Evolutionary conservation across 2,888 invertebrate genomes (phyloP), one percentile per base, ranked within the genome.

Genomic region (Cheiracanthium punctorium): DNA sequence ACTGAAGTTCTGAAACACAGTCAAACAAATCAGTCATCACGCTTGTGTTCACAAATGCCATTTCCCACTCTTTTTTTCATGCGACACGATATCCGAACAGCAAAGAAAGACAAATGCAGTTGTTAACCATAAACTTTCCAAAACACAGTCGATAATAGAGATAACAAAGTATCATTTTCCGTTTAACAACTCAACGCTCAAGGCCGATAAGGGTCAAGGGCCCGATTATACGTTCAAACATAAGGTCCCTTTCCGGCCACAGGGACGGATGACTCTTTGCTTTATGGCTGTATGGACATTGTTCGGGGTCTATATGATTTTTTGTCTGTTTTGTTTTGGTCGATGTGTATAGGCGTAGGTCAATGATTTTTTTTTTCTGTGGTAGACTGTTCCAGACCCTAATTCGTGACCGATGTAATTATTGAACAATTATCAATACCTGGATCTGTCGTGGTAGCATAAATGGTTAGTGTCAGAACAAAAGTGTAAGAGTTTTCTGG

Each of bases 171-270:
- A 29, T 58, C 48, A 14, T 48, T 5, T 33, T 2, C 43, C 71
- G 20, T 43, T 41, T 71, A n/a, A 24, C 37, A 71, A 24, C 24
- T 43, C 37, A 17, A 12, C 32, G 24, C 37, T 32, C 17, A 33
- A 43, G 37, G 41, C 20, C 43, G 14, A n/a, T 24, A 8, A 29
- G 29, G 71, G 71, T 71, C 71, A 71, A 71, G 71, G 43, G 37
- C 71, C 71, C 71, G 37, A 43, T 71, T 33, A 33, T 43, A 71
- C 17, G 58, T 17, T 43, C 71, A n/a, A 41, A 71, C 37, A 33
- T 37, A 24, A 37, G 14, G 29, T 20, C 8, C 24, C 12, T 8
- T 64, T 70, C 24, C 24, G n/a, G n/a, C 29, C 58, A 5, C 24
- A 8, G 58, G 58, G 58, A n/a, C 58, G 58, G 58, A 58, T 58